Evolutionary conservation across 2,113 vertebrate species (phyloP).

Genomic region (Entelurus aequoreus): DNA sequence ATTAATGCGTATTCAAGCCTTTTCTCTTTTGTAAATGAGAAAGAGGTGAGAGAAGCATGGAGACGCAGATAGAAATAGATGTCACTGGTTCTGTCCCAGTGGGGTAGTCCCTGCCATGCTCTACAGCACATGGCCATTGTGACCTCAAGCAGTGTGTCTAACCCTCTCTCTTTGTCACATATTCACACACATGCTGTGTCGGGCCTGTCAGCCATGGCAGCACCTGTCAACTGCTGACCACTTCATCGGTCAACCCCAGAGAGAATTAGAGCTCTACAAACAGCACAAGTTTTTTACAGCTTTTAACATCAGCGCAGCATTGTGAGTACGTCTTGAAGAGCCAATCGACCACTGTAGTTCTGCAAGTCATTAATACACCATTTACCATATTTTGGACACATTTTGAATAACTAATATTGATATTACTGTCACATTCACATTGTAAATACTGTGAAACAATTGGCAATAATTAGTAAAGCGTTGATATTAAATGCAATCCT

Average conservation of each 20-base stretch:
- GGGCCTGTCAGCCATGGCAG: constrained; percentile 57
- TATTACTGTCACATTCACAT: too few relatives aligned
- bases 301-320: neutral
- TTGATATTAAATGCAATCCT: too few relatives aligned
- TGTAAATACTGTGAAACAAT: too few relatives aligned
- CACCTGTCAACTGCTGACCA: constrained; percentile 67
- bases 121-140: constrained; percentile 55
- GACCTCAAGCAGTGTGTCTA: constrained; percentile 40
- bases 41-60: neutral
- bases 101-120: constrained; percentile 67
- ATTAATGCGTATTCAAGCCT: neutral
- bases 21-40: constrained; percentile 26
- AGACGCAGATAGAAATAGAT: constrained; percentile 43
- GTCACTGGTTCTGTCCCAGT: constrained; percentile 62
- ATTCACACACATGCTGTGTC: constrained; percentile 30
- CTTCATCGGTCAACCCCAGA: constrained; percentile 50
- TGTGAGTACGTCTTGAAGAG: too few relatives aligned
- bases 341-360: too few relatives aligned
- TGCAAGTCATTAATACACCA: too few relatives aligned
- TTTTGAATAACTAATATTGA: too few relatives aligned
- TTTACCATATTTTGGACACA: too few relatives aligned
- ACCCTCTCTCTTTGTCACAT: neutral
- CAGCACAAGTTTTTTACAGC: constrained; percentile 12
- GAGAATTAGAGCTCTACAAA: constrained; percentile 8
- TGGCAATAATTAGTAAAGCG: too few relatives aligned